Base-by-base conservation (phyloP, 2,888 invertebrate genomes). In the Ornithoptera priamus region DNA sequence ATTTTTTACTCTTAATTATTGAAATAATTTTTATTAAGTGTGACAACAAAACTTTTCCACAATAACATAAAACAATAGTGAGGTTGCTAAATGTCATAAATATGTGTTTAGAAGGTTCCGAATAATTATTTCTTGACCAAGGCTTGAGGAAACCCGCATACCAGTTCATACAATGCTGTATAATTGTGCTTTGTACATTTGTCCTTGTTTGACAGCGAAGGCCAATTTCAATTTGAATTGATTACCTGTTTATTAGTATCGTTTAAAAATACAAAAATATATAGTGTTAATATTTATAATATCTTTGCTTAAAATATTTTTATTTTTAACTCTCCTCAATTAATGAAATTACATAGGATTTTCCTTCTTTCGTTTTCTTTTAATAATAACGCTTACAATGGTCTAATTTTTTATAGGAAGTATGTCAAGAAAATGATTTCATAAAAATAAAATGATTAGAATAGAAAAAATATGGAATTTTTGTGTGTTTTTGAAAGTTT, bases 81-180 rank as follows among this genome's bases (percentile, higher is more conserved):
- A 39, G 36, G 66, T 70, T 70, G 53, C 59, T 62, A 66, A 70
- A 70, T 63, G 53, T 66, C 63, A 53, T 67, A 50, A 63, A 50
- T 67, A 66, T 59, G 63, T 62, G 58, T 69, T 62, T 67, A 70
- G 70, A 70, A 70, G 67, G 70, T 70, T 63, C 56, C 46, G 62
- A 63, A 67, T 66, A 67, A 67, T 67, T 70, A 70, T 70, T 67
- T 70, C 67, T 67, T 67, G 67, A 70, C 66, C 70, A 70, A 70
- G 70, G 70, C 63, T 63, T 70, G 70, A 70, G 70, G 67, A 71
- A 71, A 68, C 71, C 71, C 65, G 65, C 68, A 68, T 65, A 65
- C 68, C 67, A 22, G 65, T 62, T 60, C 65, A 62, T 58, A 50
- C 67, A 70, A 70, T 53, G 66, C 59, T 46, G 56, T 67, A 56